phyloP scores from a whole-genome alignment of 2,888 invertebrate genomes.

The Leistus spinibarbis region DNA sequence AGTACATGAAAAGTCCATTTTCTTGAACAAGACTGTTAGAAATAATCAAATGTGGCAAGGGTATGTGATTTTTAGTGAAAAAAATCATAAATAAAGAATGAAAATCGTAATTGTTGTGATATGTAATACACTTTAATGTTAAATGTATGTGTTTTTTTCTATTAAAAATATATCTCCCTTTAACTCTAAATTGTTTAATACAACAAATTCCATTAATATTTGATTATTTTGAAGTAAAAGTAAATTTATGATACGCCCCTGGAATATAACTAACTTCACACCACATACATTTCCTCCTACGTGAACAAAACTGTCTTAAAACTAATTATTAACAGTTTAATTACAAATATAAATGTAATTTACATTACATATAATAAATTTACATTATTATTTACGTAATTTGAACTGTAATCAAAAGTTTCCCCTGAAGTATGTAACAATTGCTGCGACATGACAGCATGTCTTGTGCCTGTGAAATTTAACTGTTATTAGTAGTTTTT shows the following conservation, averaged over 20 bases:
- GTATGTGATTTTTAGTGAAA: slow-evolving; percentile 1
- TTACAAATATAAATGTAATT: not conserved
- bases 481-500: slow-evolving; percentile 13
- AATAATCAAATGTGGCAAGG: slow-evolving; percentile 2
- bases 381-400: not conserved
- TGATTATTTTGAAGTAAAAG: too few relatives aligned
- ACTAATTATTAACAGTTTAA: too few relatives aligned
- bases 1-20: not conserved
- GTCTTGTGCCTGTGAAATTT: slow-evolving; percentile 26
- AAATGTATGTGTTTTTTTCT: not conserved
- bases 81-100: not conserved
- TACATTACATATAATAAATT: not conserved
- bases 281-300: too few relatives aligned
- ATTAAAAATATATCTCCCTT: not conserved
- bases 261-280: too few relatives aligned
- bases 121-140: not conserved
- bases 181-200: not conserved
- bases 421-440: not conserved
- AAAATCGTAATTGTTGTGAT: not conserved
- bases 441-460: slow-evolving; percentile 29
- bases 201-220: too few relatives aligned
- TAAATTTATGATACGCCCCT: too few relatives aligned
- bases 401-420: not conserved
- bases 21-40: slow-evolving; percentile 6
- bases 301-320: too few relatives aligned